Conservation (phyloP, 2,888 invertebrate genomes). For the Parapristionchus giblindavisi region DNA sequence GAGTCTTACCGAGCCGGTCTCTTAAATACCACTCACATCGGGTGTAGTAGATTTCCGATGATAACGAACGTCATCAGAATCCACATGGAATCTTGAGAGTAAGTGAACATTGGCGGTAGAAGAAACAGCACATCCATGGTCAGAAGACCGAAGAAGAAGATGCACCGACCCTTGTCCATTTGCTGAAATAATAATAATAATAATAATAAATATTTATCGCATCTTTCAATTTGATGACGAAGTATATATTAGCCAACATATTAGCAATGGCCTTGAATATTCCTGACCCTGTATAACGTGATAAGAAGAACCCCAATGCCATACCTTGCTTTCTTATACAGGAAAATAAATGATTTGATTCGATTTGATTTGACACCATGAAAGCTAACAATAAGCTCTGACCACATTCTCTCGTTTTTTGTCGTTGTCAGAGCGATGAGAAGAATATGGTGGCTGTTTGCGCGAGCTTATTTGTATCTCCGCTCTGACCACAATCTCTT, state of each 20-base stretch:
- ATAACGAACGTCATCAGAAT: conserved; percentile 9
- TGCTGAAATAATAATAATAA: neutral
- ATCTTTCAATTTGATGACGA: neutral
- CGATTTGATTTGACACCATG: too few relatives aligned
- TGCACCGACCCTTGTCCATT: neutral
- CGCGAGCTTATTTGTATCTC: too few relatives aligned
- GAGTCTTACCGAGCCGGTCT: too few relatives aligned
- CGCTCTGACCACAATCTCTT: too few relatives aligned
- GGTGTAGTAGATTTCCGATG: conserved; percentile 1
- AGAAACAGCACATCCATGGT: neutral
- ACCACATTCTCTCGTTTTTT: too few relatives aligned
- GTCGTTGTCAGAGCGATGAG: too few relatives aligned
- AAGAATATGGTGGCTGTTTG: too few relatives aligned
- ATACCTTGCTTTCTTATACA: too few relatives aligned
- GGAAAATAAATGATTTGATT: too few relatives aligned
- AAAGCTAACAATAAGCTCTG: too few relatives aligned
- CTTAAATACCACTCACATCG: conserved; percentile 25
- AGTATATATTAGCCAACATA: neutral
- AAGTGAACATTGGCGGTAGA: neutral
- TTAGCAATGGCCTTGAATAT: neutral
- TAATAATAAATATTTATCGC: neutral
- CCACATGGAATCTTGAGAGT: conserved; percentile 2
- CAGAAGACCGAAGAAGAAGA: neutral
- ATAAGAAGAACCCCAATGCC: too few relatives aligned
- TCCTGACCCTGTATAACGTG: too few relatives aligned